Evolutionary conservation across 2,888 invertebrate genomes (phyloP), one percentile per base, ranked within the genome.

Genomic region (Agrochola lota): DNA sequence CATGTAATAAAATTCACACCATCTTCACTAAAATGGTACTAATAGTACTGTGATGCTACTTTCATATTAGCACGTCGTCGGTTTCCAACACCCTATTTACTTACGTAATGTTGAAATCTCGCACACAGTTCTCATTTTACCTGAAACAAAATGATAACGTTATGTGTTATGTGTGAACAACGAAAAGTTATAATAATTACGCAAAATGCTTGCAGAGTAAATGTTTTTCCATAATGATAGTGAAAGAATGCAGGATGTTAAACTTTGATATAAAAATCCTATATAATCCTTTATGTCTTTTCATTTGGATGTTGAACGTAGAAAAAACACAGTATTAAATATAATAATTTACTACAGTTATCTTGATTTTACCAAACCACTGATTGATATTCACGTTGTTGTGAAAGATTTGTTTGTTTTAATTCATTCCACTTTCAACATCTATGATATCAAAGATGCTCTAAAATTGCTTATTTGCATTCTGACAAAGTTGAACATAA

Each of bases 61-160:
- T 81, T 85, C 77, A 70, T 78, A 81, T 78, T 85, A 78, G 11
- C 82, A 77, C 77, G 62, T 80, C 77, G 62, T 80, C 55, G 5
- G 70, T 64, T 71, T 73, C 62, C 74, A 74, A 71, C 87, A 83
- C 82, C 84, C 73, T 57, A 64, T 40, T 59, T 60, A 83, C 81
- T 87, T 87, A 87, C 86, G 62, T 83, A 88, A 88, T 67, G 49
- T 75, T 72, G 77, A 81, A 82, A 85, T 80, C 80, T 77, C 68
- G 78, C 63, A 84, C 70, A 69, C 49, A 72, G 80, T 68, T 81
- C 87, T 77, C 76, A 84, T 84, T 79, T 88, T 87, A 88, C 87
- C 87, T 87, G 88, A 85, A 88, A 88, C 73, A 71, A 78, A 84
- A 81, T 84, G 80, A 88, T 87, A 85, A 82, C 80, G 57, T 84